A percentile compares a stretch with the other conserved stretches of the same genome.
Evolutionary conservation across 2,113 vertebrate species (phyloP).

Genomic region (Xerus inauris): DNA sequence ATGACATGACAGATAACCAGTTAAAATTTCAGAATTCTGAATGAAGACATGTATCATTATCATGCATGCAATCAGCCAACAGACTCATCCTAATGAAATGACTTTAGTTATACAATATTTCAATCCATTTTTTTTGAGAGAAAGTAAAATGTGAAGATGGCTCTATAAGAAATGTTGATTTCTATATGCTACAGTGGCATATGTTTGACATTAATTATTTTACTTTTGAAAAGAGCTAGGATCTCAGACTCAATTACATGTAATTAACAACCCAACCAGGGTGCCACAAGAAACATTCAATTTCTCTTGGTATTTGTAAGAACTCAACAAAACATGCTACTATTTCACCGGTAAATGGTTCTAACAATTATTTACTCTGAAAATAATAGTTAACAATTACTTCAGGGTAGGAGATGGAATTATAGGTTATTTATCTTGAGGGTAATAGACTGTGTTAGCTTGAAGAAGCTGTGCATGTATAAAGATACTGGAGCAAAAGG

Average conservation of each 20-base stretch:
- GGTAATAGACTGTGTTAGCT: neutral
- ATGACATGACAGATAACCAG: constrained; percentile 28
- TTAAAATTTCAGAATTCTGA: constrained; percentile 24
- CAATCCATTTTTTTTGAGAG: neutral
- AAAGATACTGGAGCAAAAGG: neutral
- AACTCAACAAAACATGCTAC: constrained; percentile 53
- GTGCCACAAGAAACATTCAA: constrained; percentile 14
- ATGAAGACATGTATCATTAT: neutral
- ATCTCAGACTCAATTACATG: constrained; percentile 12
- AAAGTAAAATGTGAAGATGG: constrained; percentile 44
- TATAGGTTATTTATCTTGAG: constrained; percentile 48
- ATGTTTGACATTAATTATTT: constrained; percentile 40
- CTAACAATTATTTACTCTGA: constrained; percentile 72
- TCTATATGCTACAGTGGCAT: neutral
- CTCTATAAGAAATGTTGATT: constrained; percentile 12
- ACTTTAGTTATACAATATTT: constrained; percentile 45
- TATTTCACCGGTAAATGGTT: constrained; percentile 25
- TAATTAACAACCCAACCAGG: constrained; percentile 19
- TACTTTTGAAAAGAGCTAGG: constrained; percentile 40
- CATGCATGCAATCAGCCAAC: neutral
- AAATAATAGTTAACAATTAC: constrained; percentile 63
- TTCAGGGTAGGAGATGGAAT: constrained; percentile 54
- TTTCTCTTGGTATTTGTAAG: constrained; percentile 62
- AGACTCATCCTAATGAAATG: constrained; percentile 1
- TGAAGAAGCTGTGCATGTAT: constrained; percentile 10